Percentiles rank a stretch among this genome's conserved stretches.
Conservation (phyloP, 2,113 vertebrate genomes). For the Lamprologus lemairii region DNA sequence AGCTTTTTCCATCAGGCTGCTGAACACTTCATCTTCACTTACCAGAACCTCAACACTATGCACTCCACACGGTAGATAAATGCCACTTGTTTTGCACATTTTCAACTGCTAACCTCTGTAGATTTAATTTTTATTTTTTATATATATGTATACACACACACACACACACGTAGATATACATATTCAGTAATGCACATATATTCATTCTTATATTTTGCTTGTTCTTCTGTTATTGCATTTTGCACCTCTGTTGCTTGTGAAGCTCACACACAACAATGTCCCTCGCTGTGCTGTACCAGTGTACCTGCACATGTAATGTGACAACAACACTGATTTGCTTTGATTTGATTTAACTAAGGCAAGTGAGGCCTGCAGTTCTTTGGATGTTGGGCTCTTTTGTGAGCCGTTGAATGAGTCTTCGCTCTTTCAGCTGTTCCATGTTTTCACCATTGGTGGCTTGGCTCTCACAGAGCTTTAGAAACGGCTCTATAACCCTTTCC, state of each 20-base stretch:
- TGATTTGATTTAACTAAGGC: not conserved
- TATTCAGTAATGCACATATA: not conserved
- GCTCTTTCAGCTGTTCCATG: not conserved
- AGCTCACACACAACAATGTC: too few species aligned
- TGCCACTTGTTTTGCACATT: not conserved
- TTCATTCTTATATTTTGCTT: not conserved
- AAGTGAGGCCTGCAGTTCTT: not conserved
- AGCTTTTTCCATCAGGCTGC: not conserved
- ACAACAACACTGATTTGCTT: not conserved
- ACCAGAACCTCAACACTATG: not conserved
- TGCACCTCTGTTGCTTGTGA: not conserved
- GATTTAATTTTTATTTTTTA: not conserved
- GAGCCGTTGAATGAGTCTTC: accelerated
- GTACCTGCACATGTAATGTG: not conserved
- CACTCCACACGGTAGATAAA: not conserved
- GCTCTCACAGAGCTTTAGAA: not conserved
- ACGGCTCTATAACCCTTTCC: not conserved
- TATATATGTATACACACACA: not conserved
- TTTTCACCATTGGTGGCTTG: not conserved
- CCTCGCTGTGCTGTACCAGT: not conserved
- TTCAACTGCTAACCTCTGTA: not conserved
- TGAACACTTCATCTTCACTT: not conserved
- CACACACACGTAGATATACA: not conserved
- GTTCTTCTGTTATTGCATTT: not conserved
- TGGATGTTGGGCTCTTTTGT: not conserved